A percentile compares a stretch with the other conserved stretches of the same genome.
These are phyloP conservation scores for Ginglymostoma cirratum DNA, from an alignment of 2,113 vertebrate genomes.

Conservation along the genomic window DNA sequence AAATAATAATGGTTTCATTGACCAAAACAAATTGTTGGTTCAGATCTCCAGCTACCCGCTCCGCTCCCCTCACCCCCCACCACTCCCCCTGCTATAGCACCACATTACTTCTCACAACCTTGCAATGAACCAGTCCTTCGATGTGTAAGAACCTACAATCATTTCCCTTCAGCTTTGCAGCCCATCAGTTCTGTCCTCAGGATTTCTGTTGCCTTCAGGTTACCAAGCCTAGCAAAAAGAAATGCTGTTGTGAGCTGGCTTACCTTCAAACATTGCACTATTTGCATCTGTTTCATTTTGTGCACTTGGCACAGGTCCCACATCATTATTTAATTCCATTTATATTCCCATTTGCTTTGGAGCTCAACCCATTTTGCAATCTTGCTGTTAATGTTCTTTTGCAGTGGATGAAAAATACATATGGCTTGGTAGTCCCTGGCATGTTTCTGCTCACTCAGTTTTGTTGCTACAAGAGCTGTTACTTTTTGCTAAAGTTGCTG, in stretches of 20 bases:
- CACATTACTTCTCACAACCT: background rate
- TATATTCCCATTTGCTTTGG: conserved; percentile 19
- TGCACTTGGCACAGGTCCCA: conserved; percentile 14
- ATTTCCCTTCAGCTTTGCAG: conserved; percentile 2
- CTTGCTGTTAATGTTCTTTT: conserved; percentile 10
- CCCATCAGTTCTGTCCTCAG: background rate
- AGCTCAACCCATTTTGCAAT: background rate
- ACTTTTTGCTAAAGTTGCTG: background rate
- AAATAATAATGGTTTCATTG: background rate
- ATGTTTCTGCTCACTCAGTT: background rate
- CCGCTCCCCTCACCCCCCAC: background rate
- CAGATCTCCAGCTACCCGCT: background rate
- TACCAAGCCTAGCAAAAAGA: background rate
- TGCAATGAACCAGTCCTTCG: background rate
- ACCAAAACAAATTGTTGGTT: background rate
- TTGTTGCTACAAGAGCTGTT: background rate
- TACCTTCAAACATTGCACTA: conserved; percentile 25
- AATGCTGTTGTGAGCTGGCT: background rate
- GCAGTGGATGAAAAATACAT: background rate
- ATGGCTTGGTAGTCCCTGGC: background rate
- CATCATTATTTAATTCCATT: conserved; percentile 28
- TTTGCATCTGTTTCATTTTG: conserved; percentile 34
- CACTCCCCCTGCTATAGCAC: background rate
- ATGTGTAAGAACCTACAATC: background rate
- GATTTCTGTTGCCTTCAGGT: background rate